Percentiles rank a stretch among this genome's conserved stretches.
Conservation (phyloP, 2,888 invertebrate species). For the Hypselothyrea guttata region DNA sequence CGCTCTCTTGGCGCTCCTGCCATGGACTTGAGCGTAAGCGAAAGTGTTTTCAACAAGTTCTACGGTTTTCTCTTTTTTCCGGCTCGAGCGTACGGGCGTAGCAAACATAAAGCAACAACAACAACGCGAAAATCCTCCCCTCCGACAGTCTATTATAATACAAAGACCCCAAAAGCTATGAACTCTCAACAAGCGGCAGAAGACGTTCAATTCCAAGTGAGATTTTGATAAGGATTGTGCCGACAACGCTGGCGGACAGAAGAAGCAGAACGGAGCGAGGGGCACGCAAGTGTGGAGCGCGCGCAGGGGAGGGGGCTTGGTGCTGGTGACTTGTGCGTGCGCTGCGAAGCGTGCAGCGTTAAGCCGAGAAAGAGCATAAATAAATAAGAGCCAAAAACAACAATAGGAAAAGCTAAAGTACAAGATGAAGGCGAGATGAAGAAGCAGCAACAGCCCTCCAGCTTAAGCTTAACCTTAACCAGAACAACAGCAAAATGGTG, state of each 20-base stretch:
- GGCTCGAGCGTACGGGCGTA: constrained; percentile 21
- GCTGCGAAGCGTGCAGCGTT: constrained; percentile 74
- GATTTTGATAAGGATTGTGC: constrained; percentile 54
- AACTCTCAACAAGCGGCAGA: constrained; percentile 55
- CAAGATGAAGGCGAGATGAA: constrained; percentile 1
- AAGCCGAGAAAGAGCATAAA: constrained; percentile 77
- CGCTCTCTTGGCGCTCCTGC: constrained; percentile 19
- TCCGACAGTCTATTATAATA: constrained; percentile 54
- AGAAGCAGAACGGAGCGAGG: no score
- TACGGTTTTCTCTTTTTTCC: constrained; percentile 44
- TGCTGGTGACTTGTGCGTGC: constrained; percentile 31
- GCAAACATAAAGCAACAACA: constrained; percentile 40
- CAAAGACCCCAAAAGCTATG: constrained; percentile 60
- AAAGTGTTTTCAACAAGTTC: constrained; percentile 77
- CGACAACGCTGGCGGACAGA: no score
- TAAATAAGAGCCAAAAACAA: constrained; percentile 62
- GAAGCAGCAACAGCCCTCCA: not conserved
- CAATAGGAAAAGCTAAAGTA: constrained; percentile 50
- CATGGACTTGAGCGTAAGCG: constrained; percentile 35
- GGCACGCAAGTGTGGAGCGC: constrained; percentile 4
- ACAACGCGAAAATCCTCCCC: constrained; percentile 52
- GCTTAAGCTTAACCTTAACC: constrained; percentile 18
- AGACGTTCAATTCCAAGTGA: constrained; percentile 48
- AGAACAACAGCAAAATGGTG: constrained; percentile 66
- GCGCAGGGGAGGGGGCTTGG: not conserved